Percentiles rank a stretch among this genome's conserved stretches.
Conservation (phyloP, 2,113 vertebrate species). For the Prietella phreatophila region DNA sequence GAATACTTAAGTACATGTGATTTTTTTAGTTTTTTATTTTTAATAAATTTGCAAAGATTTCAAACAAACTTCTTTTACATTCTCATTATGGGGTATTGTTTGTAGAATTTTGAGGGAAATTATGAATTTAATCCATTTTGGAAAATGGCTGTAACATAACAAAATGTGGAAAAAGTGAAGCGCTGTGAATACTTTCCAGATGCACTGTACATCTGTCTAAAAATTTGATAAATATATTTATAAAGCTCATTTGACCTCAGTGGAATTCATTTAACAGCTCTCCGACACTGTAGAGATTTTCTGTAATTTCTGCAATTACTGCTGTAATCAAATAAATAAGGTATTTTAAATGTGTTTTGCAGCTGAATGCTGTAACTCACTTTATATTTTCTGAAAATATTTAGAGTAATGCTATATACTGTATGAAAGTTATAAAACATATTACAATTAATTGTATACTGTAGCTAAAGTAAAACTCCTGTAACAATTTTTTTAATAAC, state of each 20-base stretch:
- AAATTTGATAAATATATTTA: not conserved
- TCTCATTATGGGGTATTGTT: too few species aligned
- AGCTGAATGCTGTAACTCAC: not conserved
- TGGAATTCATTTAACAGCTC: not conserved
- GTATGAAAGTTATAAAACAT: not conserved
- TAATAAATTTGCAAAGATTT: too few species aligned
- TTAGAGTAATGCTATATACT: not conserved
- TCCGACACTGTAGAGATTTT: not conserved
- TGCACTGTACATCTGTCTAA: not conserved
- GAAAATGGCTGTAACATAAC: too few species aligned
- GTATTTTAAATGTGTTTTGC: not conserved
- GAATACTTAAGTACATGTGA: too few species aligned
- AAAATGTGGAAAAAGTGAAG: too few species aligned
- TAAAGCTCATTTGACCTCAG: not conserved
- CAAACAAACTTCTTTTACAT: too few species aligned
- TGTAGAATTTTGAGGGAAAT: too few species aligned
- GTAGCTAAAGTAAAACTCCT: not conserved
- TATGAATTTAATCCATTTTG: too few species aligned
- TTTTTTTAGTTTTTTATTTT: too few species aligned
- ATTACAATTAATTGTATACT: not conserved
- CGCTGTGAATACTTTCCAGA: not conserved
- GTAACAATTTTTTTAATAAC: not conserved
- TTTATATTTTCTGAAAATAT: not conserved
- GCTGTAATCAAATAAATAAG: not conserved
- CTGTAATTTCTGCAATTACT: not conserved